Evolutionary conservation across 1,140 invertebrate genomes (phyloP).

Genomic region (Scaptodrosophila lebanonensis): DNA sequence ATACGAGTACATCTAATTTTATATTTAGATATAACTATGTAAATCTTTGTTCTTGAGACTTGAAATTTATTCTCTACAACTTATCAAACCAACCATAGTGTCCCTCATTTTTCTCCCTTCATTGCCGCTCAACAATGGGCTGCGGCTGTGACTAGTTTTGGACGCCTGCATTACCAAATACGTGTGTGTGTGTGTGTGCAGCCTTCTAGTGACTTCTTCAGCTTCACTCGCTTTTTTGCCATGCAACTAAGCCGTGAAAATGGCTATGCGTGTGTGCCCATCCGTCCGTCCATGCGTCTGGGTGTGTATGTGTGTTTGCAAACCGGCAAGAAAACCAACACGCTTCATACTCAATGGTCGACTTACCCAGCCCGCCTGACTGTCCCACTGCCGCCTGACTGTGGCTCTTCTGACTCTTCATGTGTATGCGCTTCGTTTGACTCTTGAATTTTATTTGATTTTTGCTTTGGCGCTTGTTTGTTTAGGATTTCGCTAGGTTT

Average conservation of each 20-base stretch:
- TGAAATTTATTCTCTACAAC: too few relatives aligned
- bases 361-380: too few relatives aligned
- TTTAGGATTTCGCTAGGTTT: conserved; percentile 34
- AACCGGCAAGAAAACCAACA: conserved; percentile 29
- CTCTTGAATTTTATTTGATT: conserved; percentile 57
- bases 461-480: conserved; percentile 43
- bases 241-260: conserved; percentile 33
- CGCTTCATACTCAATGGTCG: conserved; percentile 27
- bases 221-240: conserved; percentile 36
- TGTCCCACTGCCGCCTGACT: not conserved
- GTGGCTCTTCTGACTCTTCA: conserved; percentile 2
- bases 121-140: not conserved
- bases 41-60: too few relatives aligned
- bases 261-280: not conserved
- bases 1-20: too few relatives aligned
- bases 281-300: not conserved
- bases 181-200: not conserved
- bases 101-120: conserved; percentile 4
- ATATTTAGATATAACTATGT: too few relatives aligned
- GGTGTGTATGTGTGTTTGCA: conserved; percentile 14
- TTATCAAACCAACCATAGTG: conserved; percentile 2
- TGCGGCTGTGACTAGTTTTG: conserved; percentile 36
- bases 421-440: conserved; percentile 42
- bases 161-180: not conserved
- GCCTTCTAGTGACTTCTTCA: conserved; percentile 1